Conservation (phyloP, 2,113 vertebrate genomes). For the Ictalurus furcatus region DNA sequence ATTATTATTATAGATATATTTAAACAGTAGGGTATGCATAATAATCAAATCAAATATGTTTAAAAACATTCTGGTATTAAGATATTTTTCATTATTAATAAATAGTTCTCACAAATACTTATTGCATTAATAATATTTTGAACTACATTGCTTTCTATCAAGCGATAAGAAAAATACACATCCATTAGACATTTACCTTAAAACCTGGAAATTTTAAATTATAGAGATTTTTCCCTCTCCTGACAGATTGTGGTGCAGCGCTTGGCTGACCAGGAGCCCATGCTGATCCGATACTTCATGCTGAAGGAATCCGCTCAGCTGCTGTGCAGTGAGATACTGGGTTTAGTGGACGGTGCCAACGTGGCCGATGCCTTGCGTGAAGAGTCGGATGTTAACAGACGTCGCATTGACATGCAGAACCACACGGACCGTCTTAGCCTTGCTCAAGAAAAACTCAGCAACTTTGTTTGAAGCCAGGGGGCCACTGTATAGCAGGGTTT, state of each 20-base stretch:
- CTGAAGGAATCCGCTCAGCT: conserved; percentile 46
- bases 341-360: conserved; percentile 40
- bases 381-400: conserved; percentile 34
- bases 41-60: neutral
- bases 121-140: too few relatives aligned
- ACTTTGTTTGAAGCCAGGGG: conserved; percentile 58
- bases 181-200: neutral
- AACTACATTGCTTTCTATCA: too few relatives aligned
- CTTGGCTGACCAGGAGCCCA: conserved; percentile 56
- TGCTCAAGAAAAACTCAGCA: conserved; percentile 41
- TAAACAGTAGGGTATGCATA: too few relatives aligned
- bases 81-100: too few relatives aligned
- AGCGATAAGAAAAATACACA: neutral
- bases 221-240: too few relatives aligned
- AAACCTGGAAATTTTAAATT: neutral
- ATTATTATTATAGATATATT: too few relatives aligned
- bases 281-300: conserved; percentile 57
- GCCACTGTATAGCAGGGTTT: neutral
- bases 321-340: conserved; percentile 47
- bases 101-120: neutral
- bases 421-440: conserved; percentile 31
- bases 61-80: neutral
- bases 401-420: conserved; percentile 33
- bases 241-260: conserved; percentile 54
- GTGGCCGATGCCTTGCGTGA: conserved; percentile 45